These are phyloP conservation scores for Menura novaehollandiae DNA, from an alignment of 2,113 vertebrate species.

Conservation along the genomic window DNA sequence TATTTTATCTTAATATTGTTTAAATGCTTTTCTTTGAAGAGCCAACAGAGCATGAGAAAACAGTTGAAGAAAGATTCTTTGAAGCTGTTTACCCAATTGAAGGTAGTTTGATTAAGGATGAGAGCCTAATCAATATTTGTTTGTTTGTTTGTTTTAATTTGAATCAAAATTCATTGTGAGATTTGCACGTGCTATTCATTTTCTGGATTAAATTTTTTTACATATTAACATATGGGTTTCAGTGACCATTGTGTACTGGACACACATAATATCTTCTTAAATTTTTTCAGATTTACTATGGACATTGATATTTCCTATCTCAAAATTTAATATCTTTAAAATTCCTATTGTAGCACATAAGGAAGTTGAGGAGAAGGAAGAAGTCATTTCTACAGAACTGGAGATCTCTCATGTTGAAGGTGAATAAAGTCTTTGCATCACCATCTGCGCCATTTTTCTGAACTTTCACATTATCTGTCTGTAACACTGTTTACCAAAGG, in stretches of 20 bases:
- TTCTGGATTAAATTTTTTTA: not conserved
- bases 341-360: conserved; percentile 61
- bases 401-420: conserved; percentile 52
- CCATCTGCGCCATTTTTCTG: not conserved
- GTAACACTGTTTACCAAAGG: not conserved
- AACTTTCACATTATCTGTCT: not conserved
- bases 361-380: conserved; percentile 23
- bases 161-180: not conserved
- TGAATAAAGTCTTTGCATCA: conserved; percentile 26
- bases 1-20: conserved; percentile 15
- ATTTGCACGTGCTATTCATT: not conserved
- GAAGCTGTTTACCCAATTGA: conserved; percentile 66
- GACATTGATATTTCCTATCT: not conserved
- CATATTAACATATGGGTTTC: not conserved
- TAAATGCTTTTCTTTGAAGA: conserved; percentile 71
- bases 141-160: not conserved
- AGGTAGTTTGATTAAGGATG: conserved; percentile 57
- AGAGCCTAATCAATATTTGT: not conserved
- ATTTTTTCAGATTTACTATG: not conserved
- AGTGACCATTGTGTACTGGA: not conserved
- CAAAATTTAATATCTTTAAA: conserved; percentile 56
- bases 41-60: conserved; percentile 68
- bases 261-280: not conserved
- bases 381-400: conserved; percentile 63
- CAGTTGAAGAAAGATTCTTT: conserved; percentile 75